Conservation (phyloP, 1,140 invertebrate species). For the Orchestia grillus region DNA sequence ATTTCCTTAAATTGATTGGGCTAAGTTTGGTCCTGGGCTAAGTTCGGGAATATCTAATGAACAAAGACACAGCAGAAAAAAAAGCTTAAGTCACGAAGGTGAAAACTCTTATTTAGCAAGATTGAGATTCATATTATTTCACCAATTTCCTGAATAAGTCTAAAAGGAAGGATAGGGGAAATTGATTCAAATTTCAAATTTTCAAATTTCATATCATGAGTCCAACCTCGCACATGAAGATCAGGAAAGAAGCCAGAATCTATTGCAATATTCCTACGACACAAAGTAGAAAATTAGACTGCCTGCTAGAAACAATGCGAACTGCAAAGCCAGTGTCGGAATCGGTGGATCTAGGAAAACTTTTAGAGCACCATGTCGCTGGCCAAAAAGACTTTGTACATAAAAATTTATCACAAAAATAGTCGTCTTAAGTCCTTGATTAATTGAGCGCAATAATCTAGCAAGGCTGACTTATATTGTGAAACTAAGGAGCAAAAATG, state of each 20-base stretch:
- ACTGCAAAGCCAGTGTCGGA: neutral
- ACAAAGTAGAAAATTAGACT: neutral
- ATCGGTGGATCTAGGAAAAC: neutral
- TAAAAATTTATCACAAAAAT: neutral
- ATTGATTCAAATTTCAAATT: no score
- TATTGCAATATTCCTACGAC: neutral
- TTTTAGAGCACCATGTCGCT: neutral
- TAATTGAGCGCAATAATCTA: neutral
- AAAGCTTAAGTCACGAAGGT: no score
- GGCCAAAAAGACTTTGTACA: neutral
- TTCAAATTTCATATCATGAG: no score
- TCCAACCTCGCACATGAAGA: no score
- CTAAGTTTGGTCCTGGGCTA: no score
- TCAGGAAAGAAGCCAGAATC: neutral
- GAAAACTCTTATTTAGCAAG: no score
- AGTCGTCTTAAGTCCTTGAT: neutral
- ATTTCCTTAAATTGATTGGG: no score
- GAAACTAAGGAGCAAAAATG: neutral
- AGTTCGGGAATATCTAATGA: no score
- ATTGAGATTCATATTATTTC: no score
- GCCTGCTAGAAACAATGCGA: neutral
- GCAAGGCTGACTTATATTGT: neutral
- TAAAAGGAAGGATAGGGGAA: no score
- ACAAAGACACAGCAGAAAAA: no score
- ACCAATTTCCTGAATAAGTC: no score